Percentiles rank a stretch among this genome's conserved stretches.
Conservation (phyloP, 2,797 vertebrate species). For the Knipowitschia caucasica region DNA sequence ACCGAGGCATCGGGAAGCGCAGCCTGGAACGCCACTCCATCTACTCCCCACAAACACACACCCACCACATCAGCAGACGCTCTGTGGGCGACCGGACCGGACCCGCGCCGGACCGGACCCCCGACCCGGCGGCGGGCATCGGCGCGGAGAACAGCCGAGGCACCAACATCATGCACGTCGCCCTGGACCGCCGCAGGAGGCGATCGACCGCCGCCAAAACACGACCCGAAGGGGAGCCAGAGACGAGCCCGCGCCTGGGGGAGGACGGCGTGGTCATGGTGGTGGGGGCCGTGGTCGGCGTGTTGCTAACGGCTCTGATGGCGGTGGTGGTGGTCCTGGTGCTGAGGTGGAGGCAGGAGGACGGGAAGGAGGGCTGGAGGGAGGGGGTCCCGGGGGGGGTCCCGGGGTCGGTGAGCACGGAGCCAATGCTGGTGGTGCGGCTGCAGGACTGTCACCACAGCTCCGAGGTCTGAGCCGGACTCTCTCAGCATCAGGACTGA, state of each 20-base stretch:
- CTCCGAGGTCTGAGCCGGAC: conserved; percentile 86
- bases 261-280: conserved; percentile 70
- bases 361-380: conserved; percentile 59
- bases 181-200: conserved; percentile 73
- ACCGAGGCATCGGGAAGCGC: conserved; percentile 85
- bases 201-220: conserved; percentile 53
- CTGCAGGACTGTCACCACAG: conserved; percentile 80
- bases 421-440: conserved; percentile 82
- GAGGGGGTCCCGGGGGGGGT: conserved; percentile 69
- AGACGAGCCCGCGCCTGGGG: too few relatives aligned
- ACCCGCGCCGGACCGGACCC: conserved; percentile 60
- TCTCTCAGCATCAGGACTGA: conserved; percentile 38
- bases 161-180: conserved; percentile 92
- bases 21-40: conserved; percentile 83
- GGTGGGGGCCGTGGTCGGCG: conserved; percentile 70
- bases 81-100: conserved; percentile 52
- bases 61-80: conserved; percentile 64
- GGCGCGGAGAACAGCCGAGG: conserved; percentile 82
- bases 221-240: conserved; percentile 49
- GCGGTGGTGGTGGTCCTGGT: conserved; percentile 58
- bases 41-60: conserved; percentile 21
- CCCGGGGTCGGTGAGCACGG: conserved; percentile 69
- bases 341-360: conserved; percentile 68
- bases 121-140: conserved; percentile 73
- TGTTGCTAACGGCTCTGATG: conserved; percentile 77